These are phyloP conservation scores for Zaprionus lineosus DNA, from an alignment of 2,888 invertebrate genomes.

Conservation along the genomic window DNA sequence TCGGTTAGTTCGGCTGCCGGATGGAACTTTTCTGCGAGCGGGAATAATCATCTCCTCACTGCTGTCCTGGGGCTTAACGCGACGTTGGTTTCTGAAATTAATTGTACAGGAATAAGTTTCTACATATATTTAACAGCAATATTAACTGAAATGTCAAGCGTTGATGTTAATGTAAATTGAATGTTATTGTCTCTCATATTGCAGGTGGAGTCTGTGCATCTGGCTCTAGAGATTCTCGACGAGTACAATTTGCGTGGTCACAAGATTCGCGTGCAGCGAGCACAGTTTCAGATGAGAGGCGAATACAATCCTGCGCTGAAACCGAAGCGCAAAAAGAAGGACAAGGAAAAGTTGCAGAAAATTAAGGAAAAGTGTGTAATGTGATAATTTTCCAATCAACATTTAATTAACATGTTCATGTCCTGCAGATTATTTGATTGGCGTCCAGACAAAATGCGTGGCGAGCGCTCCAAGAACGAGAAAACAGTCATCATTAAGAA, in stretches of 20 bases:
- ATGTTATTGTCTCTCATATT: constrained; percentile 42
- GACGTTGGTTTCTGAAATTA: constrained; percentile 68
- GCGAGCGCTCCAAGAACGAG: constrained; percentile 94
- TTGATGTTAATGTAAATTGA: background rate
- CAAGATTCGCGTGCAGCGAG: constrained; percentile 93
- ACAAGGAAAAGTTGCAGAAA: constrained; percentile 94
- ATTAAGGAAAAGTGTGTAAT: constrained; percentile 91
- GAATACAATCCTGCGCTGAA: constrained; percentile 95
- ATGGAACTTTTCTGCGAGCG: constrained; percentile 23
- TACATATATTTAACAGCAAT: background rate
- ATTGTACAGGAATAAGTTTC: background rate
- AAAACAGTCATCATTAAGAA: constrained; percentile 96
- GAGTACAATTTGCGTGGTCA: constrained; percentile 91
- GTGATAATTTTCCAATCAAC: background rate
- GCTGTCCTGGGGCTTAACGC: constrained; percentile 77
- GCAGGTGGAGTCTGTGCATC: constrained; percentile 94
- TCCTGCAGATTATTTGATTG: constrained; percentile 92
- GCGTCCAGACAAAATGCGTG: constrained; percentile 95
- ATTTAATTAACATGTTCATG: too few relatives aligned
- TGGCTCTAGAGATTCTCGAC: constrained; percentile 96
- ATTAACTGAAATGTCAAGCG: background rate
- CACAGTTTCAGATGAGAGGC: constrained; percentile 97
- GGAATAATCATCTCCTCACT: constrained; percentile 76
- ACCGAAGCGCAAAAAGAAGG: constrained; percentile 94
- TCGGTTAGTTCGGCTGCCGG: constrained; percentile 11